Conservation (phyloP, 2,797 vertebrate species). For the Sebastes elongatus region DNA sequence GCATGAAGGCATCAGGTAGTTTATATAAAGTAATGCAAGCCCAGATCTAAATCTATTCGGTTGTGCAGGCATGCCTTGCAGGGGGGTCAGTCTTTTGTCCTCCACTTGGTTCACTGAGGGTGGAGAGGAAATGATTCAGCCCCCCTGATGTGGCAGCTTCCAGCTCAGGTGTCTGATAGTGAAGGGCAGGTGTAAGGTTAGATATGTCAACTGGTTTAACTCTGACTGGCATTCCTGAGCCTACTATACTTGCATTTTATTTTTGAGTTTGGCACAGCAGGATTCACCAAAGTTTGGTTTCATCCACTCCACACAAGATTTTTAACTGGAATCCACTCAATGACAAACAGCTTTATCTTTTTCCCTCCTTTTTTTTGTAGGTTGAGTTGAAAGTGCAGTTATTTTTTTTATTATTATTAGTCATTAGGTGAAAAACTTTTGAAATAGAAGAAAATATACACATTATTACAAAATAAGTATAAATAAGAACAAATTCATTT, state of each 20-base stretch:
- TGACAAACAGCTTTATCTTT: too few species aligned
- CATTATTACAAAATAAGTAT: too few species aligned
- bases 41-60: not conserved
- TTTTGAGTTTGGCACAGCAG: not conserved
- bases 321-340: too few species aligned
- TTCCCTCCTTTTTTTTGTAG: too few species aligned
- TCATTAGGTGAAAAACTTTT: too few species aligned
- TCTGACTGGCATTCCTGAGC: not conserved
- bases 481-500: too few species aligned
- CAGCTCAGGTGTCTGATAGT: conserved; percentile 54
- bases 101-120: not conserved
- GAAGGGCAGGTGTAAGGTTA: conserved; percentile 15
- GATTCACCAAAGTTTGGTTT: not conserved
- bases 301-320: too few species aligned
- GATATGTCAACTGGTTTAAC: not conserved
- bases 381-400: too few species aligned
- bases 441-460: too few species aligned
- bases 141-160: conserved; percentile 8
- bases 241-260: not conserved
- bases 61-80: not conserved
- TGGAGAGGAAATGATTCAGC: conserved; percentile 25
- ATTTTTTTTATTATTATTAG: too few species aligned
- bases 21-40: not conserved
- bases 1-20: not conserved
- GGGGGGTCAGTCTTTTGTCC: conserved; percentile 57